phyloP scores from a whole-genome alignment of 2,797 vertebrate genomes.

The Gymnodraco acuticeps region DNA sequence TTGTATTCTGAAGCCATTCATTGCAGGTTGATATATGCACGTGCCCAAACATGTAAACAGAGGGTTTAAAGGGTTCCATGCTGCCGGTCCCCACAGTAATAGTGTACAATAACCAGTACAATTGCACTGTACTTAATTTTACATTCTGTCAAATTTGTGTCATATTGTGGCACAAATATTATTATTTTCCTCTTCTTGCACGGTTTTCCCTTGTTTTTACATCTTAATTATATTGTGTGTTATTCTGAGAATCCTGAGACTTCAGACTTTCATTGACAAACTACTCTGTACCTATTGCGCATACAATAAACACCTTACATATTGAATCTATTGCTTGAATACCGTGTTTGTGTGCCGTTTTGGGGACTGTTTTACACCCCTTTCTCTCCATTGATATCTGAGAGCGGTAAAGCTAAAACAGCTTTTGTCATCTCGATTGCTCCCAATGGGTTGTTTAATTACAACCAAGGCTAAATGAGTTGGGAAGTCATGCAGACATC shows the following conservation, averaged over 20 bases:
- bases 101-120: too few relatives aligned
- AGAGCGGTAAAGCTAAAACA: conserved; percentile 53
- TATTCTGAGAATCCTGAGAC: too few relatives aligned
- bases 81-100: neutral
- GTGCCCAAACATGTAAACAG: conserved; percentile 24
- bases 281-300: too few relatives aligned
- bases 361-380: conserved; percentile 47
- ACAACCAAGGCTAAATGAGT: conserved; percentile 45
- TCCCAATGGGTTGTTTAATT: conserved; percentile 61
- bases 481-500: conserved; percentile 54
- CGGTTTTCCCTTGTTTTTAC: too few relatives aligned
- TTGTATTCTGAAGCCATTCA: conserved; percentile 33
- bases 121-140: too few relatives aligned
- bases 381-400: conserved; percentile 38
- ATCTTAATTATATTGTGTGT: too few relatives aligned
- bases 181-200: too few relatives aligned
- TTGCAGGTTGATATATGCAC: conserved; percentile 23
- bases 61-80: conserved; percentile 25
- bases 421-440: conserved; percentile 58
- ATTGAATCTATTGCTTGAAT: neutral
- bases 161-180: too few relatives aligned
- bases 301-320: too few relatives aligned
- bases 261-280: too few relatives aligned
- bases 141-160: too few relatives aligned
- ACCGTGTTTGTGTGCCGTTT: conserved; percentile 29